Evolutionary conservation across 2,113 vertebrate species (phyloP).

Genomic region (Hoplias malabaricus): DNA sequence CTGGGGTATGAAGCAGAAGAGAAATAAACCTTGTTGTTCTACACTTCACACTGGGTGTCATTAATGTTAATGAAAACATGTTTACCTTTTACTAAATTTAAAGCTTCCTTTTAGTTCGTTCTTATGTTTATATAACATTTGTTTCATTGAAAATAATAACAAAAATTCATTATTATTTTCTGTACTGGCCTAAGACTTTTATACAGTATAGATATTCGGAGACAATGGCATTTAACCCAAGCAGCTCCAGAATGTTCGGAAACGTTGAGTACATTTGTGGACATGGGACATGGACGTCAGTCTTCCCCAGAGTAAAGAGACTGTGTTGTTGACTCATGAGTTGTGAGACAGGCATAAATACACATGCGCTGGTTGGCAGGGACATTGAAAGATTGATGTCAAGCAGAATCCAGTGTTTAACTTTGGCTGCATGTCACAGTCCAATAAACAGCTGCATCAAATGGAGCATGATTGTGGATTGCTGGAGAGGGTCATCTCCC

Average conservation of each 20-base stretch:
- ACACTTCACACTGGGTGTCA: too few species aligned
- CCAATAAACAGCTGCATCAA: slow-evolving; percentile 35
- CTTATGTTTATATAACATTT: too few species aligned
- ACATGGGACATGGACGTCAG: background rate
- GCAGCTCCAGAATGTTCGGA: background rate
- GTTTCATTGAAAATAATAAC: too few species aligned
- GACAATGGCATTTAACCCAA: background rate
- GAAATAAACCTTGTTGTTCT: too few species aligned
- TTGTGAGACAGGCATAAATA: background rate
- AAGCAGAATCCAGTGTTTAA: slow-evolving; percentile 16
- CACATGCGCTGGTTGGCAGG: background rate
- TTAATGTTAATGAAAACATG: too few species aligned
- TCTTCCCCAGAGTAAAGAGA: background rate
- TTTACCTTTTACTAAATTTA: too few species aligned
- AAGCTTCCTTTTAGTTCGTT: too few species aligned
- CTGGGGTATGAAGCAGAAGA: too few species aligned
- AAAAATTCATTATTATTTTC: background rate
- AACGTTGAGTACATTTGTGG: background rate
- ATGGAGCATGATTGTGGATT: slow-evolving; percentile 17
- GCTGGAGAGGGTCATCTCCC: background rate
- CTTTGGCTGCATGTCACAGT: background rate
- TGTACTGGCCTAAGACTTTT: background rate
- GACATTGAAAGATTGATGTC: background rate
- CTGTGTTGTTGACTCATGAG: background rate
- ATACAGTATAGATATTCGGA: background rate